phyloP scores from a whole-genome alignment of 2,113 vertebrate species.

The Lanius ludovicianus region DNA sequence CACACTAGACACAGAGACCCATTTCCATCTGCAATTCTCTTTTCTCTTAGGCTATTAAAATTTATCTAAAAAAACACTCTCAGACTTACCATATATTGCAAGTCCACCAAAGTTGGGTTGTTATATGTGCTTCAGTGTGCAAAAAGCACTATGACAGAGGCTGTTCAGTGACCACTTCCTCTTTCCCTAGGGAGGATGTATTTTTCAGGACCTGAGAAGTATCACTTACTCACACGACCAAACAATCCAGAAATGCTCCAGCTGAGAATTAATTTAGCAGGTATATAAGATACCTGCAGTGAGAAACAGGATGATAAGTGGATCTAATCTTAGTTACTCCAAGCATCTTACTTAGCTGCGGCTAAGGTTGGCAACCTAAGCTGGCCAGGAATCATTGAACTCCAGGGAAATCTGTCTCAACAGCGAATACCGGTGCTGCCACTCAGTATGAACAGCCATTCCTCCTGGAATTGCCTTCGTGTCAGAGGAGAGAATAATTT shows the following conservation, averaged over 20 bases:
- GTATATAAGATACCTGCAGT: neutral
- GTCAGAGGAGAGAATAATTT: neutral
- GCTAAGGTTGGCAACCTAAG: neutral
- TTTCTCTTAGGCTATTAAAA: neutral
- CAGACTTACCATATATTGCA: neutral
- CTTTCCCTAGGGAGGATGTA: neutral
- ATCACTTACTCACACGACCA: neutral
- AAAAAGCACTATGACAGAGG: neutral
- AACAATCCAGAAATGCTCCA: neutral
- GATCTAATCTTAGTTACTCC: neutral
- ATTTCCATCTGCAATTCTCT: neutral
- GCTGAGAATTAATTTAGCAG: neutral
- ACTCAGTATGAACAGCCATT: neutral
- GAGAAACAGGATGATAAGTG: neutral
- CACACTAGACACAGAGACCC: neutral
- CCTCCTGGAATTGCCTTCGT: neutral
- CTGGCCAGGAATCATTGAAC: neutral
- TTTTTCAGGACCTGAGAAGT: neutral
- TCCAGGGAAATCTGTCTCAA: neutral
- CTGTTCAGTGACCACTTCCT: neutral
- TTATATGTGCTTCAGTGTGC: neutral
- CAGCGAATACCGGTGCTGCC: accelerated
- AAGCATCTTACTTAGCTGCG: neutral
- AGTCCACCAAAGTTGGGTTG: neutral
- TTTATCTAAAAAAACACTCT: neutral